Base-by-base conservation (phyloP, 2,888 invertebrate genomes). In the Brenthis hecate region DNA sequence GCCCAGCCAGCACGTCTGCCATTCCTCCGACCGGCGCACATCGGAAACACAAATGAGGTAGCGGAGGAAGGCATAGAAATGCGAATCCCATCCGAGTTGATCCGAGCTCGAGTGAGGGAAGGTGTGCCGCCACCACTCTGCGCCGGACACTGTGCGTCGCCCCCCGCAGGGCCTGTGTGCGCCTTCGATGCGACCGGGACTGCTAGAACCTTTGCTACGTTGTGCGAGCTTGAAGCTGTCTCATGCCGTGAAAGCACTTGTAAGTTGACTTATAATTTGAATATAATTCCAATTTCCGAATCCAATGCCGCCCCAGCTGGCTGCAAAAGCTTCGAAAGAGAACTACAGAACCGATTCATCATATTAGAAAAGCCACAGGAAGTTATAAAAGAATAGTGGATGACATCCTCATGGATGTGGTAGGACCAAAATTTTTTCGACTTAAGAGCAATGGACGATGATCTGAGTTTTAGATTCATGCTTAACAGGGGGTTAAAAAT, bases 211-310 rank as follows among this genome's bases (percentile, higher is more conserved):
- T 94, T 94, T 73, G 92, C 93, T 54, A 94, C 94, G n/a, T 81
- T 93, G 6, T 94, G 94, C 75, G 93, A 94, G 75, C 88, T 94
- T 32, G 93, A 94, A 72, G 87, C 93, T 13, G 94, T 89, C 0
- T 94, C 94, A 53, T 94, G 94, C 81, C 92, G 91, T 73, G 93
- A 93, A 72, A 94, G 94, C 80, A 93, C 92, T 66, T 94, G 94
- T 94, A 85, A 91, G 94, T 90, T 71, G 8, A 13, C 11, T 16
- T 56, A 11, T 43, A 11, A 43, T 3, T 43, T 43, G 8, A 11
- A 43, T 43, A 43, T 43, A 11, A 3, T 43, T 43, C 11, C 0
- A 11, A 11, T 43, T 43, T 43, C 0, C 36, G 36, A 43, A 11
- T 43, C 8, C 36, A 43, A 11, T 11, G 2, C 8, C 8, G 36